Evolutionary conservation across 2,113 vertebrate genomes (phyloP), one percentile per base, ranked within the genome.

Genomic region (Seriola aureovittata): DNA sequence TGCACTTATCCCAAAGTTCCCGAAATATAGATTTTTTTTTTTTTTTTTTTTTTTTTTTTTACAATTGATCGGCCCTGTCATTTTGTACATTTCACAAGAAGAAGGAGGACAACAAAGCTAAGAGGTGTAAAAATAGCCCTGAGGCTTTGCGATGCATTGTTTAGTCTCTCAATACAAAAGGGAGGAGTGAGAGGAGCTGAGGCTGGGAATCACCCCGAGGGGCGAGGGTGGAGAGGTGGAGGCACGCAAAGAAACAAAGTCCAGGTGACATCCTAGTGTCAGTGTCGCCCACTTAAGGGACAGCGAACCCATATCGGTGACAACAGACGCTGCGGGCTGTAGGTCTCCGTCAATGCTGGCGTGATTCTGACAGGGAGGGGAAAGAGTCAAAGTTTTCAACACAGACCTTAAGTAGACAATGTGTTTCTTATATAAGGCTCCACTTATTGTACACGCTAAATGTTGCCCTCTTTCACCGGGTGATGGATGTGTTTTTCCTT

Each of bases 201-300:
- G 88, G 90, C 82, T 95, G 94, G 89, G 93, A 94, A 94, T 88
- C 78, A 89, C 87, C 93, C 86, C 29, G 52, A 86, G 87, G 89
- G 76, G 69, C 13, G 13, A 70, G 74, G 85, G 93, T 83, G 88
- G 87, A 78, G 88, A 88, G 92, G 92, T 80, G 86, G 89, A 93
- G 87, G 85, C 84, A 91, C 81, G 63, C 85, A 83, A 79, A 40
- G 82, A 79, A 92, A 96, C 94, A 96, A 95, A 94, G 94, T 93
- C 85, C 87, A 81, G 87, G 93, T 94, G 93, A 94, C 93, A 93
- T 90, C 85, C 71, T 70, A 92, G 94, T 89, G 90, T 93, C 93
- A 62, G 86, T 93, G 93, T 93, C 91, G 55, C 86, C 89, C 78
- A 88, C 86, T 88, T 78, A 85, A 76, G 76, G 80, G 75, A 78